Evolutionary conservation across 2,888 invertebrate genomes (phyloP), one percentile per base, ranked within the genome.

Genomic region (Andrena flavipes): DNA sequence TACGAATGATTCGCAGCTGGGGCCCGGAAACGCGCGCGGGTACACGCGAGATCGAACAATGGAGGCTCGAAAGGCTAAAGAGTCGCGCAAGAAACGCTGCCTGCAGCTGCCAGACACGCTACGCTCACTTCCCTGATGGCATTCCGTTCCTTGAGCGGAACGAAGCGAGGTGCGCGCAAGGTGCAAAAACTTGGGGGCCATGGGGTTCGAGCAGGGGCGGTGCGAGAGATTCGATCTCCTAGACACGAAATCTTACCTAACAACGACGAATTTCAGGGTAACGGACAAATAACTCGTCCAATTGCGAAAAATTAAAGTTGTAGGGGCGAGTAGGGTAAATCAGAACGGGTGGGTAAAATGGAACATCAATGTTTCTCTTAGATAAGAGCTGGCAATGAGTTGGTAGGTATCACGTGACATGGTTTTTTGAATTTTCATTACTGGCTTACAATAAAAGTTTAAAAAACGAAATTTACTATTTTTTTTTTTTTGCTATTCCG

Each of bases 1-100:
- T 82, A 88, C 80, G 84, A 88, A 85, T 84, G 87, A 88, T 86
- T 88, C 84, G 87, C 90, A 90, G 90, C 91, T 89, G 90, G 87
- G 84, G 89, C 82, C 90, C 91, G 90, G 91, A 91, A 91, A 89
- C 86, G 72, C 65, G 60, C 71, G 54, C 75, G 64, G 54, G 69
- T 71, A 56, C 91, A 88, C 86, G 87, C 85, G 82, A 90, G 88
- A 85, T 54, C 79, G 48, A 85, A 89, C 88, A 89, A 88, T 85
- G 85, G 78, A 84, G 79, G 67, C 75, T 73, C 69, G 80, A 82
- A 76, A 78, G 79, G 80, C 72, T 73, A 73, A 56, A 26, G 60
- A 62, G 35, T 69, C 73, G 54, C 51, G 80, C 73, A 74, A 84
- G 84, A 77, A 84, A 75, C 76, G 63, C 35, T 63, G 69, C 76